These are phyloP conservation scores for Campoletis raptor DNA, from an alignment of 2,888 invertebrate genomes.

Conservation along the genomic window DNA sequence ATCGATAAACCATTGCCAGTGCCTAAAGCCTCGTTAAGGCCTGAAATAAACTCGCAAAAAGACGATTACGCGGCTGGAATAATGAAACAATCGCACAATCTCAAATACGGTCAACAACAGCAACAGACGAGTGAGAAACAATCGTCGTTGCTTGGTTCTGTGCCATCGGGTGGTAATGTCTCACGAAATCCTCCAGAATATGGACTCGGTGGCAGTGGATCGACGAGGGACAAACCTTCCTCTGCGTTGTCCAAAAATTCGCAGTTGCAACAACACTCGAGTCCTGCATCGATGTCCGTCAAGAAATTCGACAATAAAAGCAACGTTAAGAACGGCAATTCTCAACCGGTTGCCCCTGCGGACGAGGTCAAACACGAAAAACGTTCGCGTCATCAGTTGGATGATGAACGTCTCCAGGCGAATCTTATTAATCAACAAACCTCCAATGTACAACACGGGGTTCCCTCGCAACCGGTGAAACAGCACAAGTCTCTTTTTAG, in stretches of 20 bases:
- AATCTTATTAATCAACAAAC: slow-evolving; percentile 20
- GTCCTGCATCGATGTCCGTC: not conserved
- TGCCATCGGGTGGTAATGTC: not conserved
- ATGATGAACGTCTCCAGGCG: slow-evolving; percentile 65
- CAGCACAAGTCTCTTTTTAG: slow-evolving; percentile 87
- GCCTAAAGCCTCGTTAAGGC: slow-evolving; percentile 78
- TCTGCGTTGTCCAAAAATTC: slow-evolving; percentile 20
- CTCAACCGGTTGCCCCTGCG: slow-evolving; percentile 57
- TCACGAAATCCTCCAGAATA: slow-evolving; percentile 63
- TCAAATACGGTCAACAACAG: slow-evolving; percentile 64
- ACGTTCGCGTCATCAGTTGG: slow-evolving; percentile 74
- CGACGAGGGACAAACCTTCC: slow-evolving; percentile 45
- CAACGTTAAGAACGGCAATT: slow-evolving; percentile 76
- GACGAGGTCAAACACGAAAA: slow-evolving; percentile 82
- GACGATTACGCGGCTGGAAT: slow-evolving; percentile 78
- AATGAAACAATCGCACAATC: slow-evolving; percentile 80
- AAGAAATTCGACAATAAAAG: slow-evolving; percentile 72
- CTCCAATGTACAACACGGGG: slow-evolving; percentile 9
- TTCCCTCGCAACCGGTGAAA: slow-evolving; percentile 76
- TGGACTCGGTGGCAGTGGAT: not conserved
- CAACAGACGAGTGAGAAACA: slow-evolving; percentile 63
- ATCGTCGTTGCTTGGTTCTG: slow-evolving; percentile 44
- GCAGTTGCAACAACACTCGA: slow-evolving; percentile 25
- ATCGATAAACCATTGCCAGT: slow-evolving; percentile 80
- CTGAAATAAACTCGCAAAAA: slow-evolving; percentile 76